phyloP scores from a whole-genome alignment of 2,113 vertebrate species.

The human region DNA sequence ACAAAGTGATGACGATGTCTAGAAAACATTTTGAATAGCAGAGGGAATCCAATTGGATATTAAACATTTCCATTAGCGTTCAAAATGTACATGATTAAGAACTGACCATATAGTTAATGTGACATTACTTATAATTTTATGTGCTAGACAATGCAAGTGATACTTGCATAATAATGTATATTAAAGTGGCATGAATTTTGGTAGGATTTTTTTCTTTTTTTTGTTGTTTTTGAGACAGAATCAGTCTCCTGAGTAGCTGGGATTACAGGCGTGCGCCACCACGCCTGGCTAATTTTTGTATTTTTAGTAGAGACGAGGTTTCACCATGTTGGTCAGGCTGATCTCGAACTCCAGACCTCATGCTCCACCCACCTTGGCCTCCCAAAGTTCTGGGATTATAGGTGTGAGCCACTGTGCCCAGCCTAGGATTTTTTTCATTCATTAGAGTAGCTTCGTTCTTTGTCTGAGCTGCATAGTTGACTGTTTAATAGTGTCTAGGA shows the following conservation, averaged over 20 bases:
- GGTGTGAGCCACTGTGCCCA: too few species aligned
- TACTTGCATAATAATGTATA: slow-evolving; percentile 10
- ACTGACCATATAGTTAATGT: neutral
- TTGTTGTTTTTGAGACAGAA: too few species aligned
- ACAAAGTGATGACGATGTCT: neutral
- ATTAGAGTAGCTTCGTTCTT: slow-evolving; percentile 3
- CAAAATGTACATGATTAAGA: neutral
- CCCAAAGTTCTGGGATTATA: too few species aligned
- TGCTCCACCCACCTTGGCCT: too few species aligned
- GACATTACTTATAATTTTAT: neutral
- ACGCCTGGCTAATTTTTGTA: too few species aligned
- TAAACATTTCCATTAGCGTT: neutral
- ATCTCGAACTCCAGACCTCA: too few species aligned
- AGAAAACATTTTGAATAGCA: slow-evolving; percentile 5
- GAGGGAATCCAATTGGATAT: slow-evolving; percentile 13
- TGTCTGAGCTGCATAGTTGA: slow-evolving; percentile 20
- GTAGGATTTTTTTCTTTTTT: neutral
- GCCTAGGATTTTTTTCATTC: neutral
- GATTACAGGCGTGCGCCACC: too few species aligned
- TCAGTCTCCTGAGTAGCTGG: too few species aligned
- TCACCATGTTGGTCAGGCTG: too few species aligned
- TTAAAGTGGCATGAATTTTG: neutral
- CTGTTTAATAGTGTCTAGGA: neutral
- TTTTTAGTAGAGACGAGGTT: too few species aligned
- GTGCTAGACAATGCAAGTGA: neutral